These are phyloP conservation scores for Idaea dimidiata DNA, from an alignment of 2,888 invertebrate species.

Conservation along the genomic window DNA sequence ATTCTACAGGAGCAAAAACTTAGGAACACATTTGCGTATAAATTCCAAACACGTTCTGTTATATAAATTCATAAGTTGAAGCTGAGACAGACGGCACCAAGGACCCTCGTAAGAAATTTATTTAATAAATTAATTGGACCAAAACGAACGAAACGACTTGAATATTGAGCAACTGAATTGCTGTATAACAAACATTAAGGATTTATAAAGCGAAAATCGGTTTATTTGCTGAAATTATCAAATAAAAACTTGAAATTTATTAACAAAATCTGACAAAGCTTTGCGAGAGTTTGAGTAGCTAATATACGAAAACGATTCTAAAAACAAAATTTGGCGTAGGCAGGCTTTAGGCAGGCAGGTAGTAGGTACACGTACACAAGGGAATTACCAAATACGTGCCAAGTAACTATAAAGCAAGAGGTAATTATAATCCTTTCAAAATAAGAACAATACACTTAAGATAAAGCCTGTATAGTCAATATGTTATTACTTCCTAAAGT, in stretches of 20 bases:
- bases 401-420: too few species aligned
- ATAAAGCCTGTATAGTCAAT: not conserved
- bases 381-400: too few species aligned
- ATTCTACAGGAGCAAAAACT: slow-evolving; percentile 46
- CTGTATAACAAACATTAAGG: slow-evolving; percentile 25
- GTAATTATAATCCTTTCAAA: too few species aligned
- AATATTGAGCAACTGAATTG: slow-evolving; percentile 51
- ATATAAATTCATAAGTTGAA: slow-evolving; percentile 75
- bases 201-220: slow-evolving; percentile 7
- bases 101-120: slow-evolving; percentile 63
- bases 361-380: too few species aligned
- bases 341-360: too few species aligned
- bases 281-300: too few species aligned
- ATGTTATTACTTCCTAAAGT: slow-evolving; percentile 25
- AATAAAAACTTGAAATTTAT: too few species aligned
- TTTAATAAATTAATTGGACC: slow-evolving; percentile 75
- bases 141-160: slow-evolving; percentile 59
- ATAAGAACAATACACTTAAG: too few species aligned
- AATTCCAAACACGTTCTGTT: slow-evolving; percentile 71
- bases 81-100: slow-evolving; percentile 61
- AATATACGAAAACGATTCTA: too few species aligned
- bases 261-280: too few species aligned
- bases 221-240: not conserved
- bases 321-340: too few species aligned
- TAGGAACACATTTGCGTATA: slow-evolving; percentile 66